These are phyloP conservation scores for Sinella curviseta DNA, from an alignment of 1,140 invertebrate species.

Conservation along the genomic window DNA sequence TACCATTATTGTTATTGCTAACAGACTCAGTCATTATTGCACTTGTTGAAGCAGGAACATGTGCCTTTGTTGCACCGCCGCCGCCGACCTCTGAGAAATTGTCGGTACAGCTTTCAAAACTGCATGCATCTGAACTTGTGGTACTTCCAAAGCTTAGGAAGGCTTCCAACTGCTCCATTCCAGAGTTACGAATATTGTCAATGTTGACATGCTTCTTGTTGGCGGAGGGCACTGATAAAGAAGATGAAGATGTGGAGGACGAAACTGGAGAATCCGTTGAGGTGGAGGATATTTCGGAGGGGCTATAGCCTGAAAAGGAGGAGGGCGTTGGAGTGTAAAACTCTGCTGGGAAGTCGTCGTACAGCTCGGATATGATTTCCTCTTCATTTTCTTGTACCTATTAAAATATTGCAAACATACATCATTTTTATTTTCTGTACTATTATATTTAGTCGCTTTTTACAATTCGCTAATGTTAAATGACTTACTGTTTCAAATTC, in stretches of 20 bases:
- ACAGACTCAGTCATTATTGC: no score
- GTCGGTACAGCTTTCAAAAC: conserved; percentile 4
- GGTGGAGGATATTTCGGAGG: background rate
- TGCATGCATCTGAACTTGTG: background rate
- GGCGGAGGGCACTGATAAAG: background rate
- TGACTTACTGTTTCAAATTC: conserved; percentile 37
- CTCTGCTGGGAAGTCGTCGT: conserved; percentile 41
- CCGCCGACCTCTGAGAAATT: background rate
- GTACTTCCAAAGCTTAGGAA: conserved; percentile 30
- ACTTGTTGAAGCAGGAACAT: background rate
- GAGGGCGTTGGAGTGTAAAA: conserved; percentile 24
- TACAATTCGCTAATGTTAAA: no score
- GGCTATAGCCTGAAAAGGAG: background rate
- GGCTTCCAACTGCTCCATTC: conserved; percentile 44
- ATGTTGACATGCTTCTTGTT: background rate
- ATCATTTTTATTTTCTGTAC: no score
- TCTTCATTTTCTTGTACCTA: conserved; percentile 43
- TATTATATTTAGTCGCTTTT: no score
- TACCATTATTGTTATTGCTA: background rate
- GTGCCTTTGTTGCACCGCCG: background rate
- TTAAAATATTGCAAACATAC: background rate
- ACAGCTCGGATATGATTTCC: conserved; percentile 37
- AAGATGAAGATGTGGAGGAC: background rate
- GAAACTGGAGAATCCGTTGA: background rate
- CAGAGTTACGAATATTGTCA: conserved; percentile 37